These are phyloP conservation scores for Vollenhovia emeryi DNA, from an alignment of 1,140 invertebrate genomes.

Conservation along the genomic window DNA sequence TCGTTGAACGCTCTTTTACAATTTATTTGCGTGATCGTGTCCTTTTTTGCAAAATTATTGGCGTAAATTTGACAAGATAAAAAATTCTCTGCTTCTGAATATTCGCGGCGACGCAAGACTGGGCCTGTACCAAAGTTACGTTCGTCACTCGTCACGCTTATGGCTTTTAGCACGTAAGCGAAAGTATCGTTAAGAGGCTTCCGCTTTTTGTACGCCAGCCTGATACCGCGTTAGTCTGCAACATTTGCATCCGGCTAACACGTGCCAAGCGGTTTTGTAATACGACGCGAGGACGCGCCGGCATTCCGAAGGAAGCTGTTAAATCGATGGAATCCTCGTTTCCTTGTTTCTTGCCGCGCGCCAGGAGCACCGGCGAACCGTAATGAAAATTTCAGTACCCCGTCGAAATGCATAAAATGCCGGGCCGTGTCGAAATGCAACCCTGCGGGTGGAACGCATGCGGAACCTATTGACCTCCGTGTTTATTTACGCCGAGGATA, in stretches of 20 bases:
- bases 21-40: constrained; percentile 23
- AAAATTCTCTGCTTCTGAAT: neutral
- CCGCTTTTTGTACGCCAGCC: constrained; percentile 23
- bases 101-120: neutral
- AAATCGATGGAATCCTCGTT: constrained; percentile 33
- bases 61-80: constrained; percentile 10
- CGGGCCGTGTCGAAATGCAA: constrained; percentile 39
- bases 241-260: constrained; percentile 59
- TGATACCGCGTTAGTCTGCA: constrained; percentile 47
- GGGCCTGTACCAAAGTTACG: constrained; percentile 14
- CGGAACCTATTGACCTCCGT: constrained; percentile 34
- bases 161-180: constrained; percentile 37
- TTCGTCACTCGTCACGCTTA: constrained; percentile 47
- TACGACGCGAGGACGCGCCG: constrained; percentile 24
- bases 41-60: neutral
- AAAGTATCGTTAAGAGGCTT: constrained; percentile 60
- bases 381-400: constrained; percentile 54
- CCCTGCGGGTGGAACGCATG: constrained; percentile 31
- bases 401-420: constrained; percentile 53
- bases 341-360: constrained; percentile 48
- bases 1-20: neutral
- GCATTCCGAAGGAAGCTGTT: constrained; percentile 54
- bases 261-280: constrained; percentile 56
- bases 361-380: constrained; percentile 23
- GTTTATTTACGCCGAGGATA: constrained; percentile 34